Evolutionary conservation across 2,797 vertebrate genomes (phyloP).

Genomic region (Philypnodon macrostomus): DNA sequence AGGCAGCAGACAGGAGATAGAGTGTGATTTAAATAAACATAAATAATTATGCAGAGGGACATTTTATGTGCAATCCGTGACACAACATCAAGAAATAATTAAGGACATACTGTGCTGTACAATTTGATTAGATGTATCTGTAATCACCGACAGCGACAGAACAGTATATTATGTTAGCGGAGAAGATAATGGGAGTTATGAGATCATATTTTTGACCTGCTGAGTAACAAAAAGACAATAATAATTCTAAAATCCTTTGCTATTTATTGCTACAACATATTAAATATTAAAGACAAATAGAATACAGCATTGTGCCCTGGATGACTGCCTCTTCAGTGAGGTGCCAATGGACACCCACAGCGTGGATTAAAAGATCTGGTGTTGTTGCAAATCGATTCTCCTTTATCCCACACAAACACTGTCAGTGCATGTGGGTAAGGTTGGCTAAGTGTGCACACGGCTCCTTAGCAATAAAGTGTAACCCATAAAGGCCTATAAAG

Average conservation of each 20-base stretch:
- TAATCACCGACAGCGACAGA: neutral
- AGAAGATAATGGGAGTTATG: neutral
- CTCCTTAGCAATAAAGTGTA: slow-evolving; percentile 44
- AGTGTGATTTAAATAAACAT: slow-evolving; percentile 9
- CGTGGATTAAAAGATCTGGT: slow-evolving; percentile 56
- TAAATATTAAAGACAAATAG: slow-evolving; percentile 26
- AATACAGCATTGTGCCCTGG: slow-evolving; percentile 20
- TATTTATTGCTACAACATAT: slow-evolving; percentile 25
- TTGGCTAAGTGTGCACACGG: slow-evolving; percentile 14
- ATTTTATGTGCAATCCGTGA: slow-evolving; percentile 4
- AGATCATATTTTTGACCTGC: neutral
- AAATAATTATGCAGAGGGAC: neutral
- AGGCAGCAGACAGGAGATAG: slow-evolving; percentile 14
- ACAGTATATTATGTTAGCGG: slow-evolving; percentile 3
- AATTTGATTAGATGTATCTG: slow-evolving; percentile 12
- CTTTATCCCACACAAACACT: slow-evolving; percentile 20
- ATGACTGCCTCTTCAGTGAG: slow-evolving; percentile 39
- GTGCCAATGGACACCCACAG: slow-evolving; percentile 40
- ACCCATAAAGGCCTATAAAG: slow-evolving; percentile 32
- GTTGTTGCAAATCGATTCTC: slow-evolving; percentile 46
- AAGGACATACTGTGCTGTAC: neutral
- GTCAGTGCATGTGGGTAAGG: slow-evolving; percentile 11
- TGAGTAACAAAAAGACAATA: neutral
- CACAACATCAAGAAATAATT: slow-evolving; percentile 16
- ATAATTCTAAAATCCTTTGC: slow-evolving; percentile 5